Evolutionary conservation across 1,140 invertebrate species (phyloP).

Genomic region (Platorchestia sp.): DNA sequence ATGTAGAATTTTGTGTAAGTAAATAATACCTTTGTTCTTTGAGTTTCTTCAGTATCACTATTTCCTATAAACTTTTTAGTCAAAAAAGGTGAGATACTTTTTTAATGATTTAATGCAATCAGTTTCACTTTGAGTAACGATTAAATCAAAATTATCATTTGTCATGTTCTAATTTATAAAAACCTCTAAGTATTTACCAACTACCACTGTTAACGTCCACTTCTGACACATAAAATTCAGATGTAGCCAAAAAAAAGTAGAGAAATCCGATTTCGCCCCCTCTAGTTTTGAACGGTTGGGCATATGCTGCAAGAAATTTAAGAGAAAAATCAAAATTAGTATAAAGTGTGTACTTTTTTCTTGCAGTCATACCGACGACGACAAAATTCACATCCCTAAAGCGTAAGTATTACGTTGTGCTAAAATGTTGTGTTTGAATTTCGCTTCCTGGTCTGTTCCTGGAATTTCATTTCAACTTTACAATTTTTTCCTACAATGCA

Average conservation of each 20-base stretch:
- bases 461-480: not conserved
- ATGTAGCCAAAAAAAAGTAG: not conserved
- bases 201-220: not conserved
- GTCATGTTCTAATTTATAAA: not conserved
- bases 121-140: not conserved
- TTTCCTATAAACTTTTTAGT: not conserved
- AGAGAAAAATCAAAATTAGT: not conserved
- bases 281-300: not conserved
- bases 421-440: not conserved
- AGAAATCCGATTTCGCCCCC: not conserved
- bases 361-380: constrained; percentile 65
- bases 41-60: not conserved
- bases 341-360: not conserved
- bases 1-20: not conserved
- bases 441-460: not conserved
- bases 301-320: not conserved
- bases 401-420: constrained; percentile 59
- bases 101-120: not conserved
- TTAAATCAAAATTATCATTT: not conserved
- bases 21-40: not conserved
- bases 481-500: not conserved
- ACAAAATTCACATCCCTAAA: constrained; percentile 66
- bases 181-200: not conserved
- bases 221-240: not conserved
- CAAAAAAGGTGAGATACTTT: not conserved